phyloP scores from a whole-genome alignment of 2,888 invertebrate species.

The Drosophila borborema region DNA sequence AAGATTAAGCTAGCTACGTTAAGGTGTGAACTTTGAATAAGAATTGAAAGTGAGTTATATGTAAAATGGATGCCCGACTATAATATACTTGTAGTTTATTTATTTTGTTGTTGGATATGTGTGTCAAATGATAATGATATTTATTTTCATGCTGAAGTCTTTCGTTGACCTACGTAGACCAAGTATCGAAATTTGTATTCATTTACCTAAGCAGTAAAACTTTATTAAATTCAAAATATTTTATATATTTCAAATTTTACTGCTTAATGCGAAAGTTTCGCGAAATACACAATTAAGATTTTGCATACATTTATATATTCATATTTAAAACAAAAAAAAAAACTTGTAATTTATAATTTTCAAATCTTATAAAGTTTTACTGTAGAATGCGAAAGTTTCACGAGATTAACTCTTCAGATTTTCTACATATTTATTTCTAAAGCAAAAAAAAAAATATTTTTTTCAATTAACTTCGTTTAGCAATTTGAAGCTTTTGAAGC shows the following conservation, averaged over 20 bases:
- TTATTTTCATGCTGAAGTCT: not conserved
- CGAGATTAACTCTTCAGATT: too few species aligned
- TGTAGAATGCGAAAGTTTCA: too few species aligned
- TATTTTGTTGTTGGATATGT: not conserved
- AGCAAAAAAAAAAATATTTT: too few species aligned
- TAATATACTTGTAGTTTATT: not conserved
- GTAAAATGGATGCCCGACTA: not conserved
- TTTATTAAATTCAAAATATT: not conserved
- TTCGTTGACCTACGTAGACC: too few species aligned
- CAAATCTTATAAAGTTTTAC: too few species aligned
- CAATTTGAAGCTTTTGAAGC: too few species aligned
- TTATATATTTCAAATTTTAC: too few species aligned
- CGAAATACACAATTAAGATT: not conserved
- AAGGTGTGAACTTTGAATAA: not conserved
- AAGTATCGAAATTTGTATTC: not conserved
- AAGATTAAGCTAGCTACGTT: not conserved
- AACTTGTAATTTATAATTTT: too few species aligned
- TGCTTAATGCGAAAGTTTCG: not conserved
- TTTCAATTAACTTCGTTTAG: too few species aligned
- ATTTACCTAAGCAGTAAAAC: not conserved
- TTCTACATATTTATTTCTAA: too few species aligned
- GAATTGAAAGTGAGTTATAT: slow-evolving; percentile 9
- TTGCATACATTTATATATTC: not conserved
- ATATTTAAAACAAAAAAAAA: too few species aligned
- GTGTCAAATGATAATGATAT: not conserved